These are phyloP conservation scores for Oryzias sinensis DNA, from an alignment of 2,797 vertebrate species.

Conservation along the genomic window DNA sequence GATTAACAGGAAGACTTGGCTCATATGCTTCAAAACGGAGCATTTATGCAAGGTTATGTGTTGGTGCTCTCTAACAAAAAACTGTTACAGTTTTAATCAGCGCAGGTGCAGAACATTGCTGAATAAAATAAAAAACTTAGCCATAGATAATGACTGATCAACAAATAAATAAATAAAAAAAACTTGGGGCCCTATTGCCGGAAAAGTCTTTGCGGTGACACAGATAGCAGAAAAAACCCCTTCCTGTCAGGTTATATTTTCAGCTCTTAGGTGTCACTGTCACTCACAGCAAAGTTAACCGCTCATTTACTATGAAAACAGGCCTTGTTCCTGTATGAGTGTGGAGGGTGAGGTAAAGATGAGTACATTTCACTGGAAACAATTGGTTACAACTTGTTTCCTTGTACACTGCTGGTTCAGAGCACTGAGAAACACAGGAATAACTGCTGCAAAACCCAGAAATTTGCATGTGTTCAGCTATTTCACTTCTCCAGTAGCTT, in stretches of 20 bases:
- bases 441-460: slow-evolving; percentile 35
- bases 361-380: slow-evolving; percentile 46
- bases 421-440: slow-evolving; percentile 8
- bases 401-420: slow-evolving; percentile 7
- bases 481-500: slow-evolving; percentile 34
- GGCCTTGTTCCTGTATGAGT: slow-evolving; percentile 51
- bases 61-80: neutral
- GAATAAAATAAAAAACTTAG: neutral
- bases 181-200: neutral
- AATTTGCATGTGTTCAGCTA: slow-evolving; percentile 38
- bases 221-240: slow-evolving; percentile 12
- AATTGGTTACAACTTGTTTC: slow-evolving; percentile 21
- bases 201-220: neutral
- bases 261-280: slow-evolving; percentile 8
- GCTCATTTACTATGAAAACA: slow-evolving; percentile 33
- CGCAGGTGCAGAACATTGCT: neutral
- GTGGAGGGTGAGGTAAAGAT: slow-evolving; percentile 2
- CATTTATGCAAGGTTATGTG: slow-evolving; percentile 30
- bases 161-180: no score
- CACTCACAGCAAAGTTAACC: slow-evolving; percentile 17
- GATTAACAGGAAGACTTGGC: slow-evolving; percentile 47
- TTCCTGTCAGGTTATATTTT: slow-evolving; percentile 1
- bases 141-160: neutral
- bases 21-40: slow-evolving; percentile 24
- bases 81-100: neutral